phyloP scores from a whole-genome alignment of 2,797 vertebrate genomes.

The Pantherophis vulpinus region DNA sequence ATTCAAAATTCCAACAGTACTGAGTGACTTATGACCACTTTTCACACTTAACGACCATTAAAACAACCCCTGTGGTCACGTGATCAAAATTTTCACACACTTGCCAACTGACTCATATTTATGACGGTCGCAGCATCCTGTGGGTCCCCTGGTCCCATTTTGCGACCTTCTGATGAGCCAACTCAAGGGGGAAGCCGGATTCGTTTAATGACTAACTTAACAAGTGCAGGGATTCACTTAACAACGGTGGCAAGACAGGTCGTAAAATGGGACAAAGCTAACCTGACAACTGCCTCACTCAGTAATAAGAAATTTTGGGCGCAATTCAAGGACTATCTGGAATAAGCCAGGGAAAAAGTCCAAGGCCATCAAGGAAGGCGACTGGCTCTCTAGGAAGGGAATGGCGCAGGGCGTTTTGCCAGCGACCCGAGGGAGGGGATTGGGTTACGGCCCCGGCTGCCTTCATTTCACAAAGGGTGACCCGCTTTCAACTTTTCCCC shows the following conservation, averaged over 20 bases:
- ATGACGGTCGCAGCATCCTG: too few species aligned
- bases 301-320: background rate
- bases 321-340: background rate
- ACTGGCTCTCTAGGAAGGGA: background rate
- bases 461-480: background rate
- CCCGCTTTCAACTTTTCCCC: background rate
- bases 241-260: background rate
- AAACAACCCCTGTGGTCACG: too few species aligned
- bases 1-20: too few species aligned
- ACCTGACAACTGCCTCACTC: background rate
- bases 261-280: background rate
- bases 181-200: too few species aligned
- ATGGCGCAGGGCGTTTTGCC: background rate
- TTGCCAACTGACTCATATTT: too few species aligned
- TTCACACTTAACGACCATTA: too few species aligned
- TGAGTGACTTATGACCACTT: too few species aligned
- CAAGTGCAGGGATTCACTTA: too few species aligned
- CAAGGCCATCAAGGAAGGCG: background rate
- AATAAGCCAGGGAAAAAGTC: background rate
- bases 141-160: too few species aligned
- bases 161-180: too few species aligned
- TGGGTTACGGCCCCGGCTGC: background rate
- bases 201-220: background rate
- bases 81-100: too few species aligned
- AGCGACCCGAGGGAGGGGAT: background rate